A percentile compares a stretch with the other conserved stretches of the same genome.
Evolutionary conservation across 2,888 invertebrate genomes (phyloP).

Genomic region (Ellobium chinense): DNA sequence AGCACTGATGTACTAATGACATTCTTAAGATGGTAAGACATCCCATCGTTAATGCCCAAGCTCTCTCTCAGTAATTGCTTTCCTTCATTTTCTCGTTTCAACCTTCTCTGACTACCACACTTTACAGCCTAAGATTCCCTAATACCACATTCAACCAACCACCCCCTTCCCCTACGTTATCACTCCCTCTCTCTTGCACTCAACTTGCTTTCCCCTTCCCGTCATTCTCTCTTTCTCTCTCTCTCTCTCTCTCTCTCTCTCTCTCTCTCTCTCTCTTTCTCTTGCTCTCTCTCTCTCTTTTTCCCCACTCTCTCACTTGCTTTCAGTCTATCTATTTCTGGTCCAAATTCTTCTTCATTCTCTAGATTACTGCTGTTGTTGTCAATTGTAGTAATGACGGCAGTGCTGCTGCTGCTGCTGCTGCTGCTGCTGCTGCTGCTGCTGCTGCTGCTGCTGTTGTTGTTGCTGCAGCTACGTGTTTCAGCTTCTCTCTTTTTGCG

Average conservation of each 20-base stretch:
- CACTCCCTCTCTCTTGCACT: too few species aligned
- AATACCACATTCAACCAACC: too few species aligned
- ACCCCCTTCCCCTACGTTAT: too few species aligned
- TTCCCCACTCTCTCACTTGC: neutral
- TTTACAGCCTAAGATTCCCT: too few species aligned
- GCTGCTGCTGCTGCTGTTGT: neutral
- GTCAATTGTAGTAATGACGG: neutral
- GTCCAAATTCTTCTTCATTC: neutral
- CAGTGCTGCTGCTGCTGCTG: neutral
- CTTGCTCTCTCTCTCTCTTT: neutral
- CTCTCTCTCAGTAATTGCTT: too few species aligned
- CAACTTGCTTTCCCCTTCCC: neutral
- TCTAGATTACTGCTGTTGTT: neutral
- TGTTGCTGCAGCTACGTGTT: neutral
- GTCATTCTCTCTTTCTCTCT: slow-evolving; percentile 22
- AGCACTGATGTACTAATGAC: too few species aligned
- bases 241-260: slow-evolving; percentile 26
- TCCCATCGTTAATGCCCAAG: too few species aligned
- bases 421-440: neutral
- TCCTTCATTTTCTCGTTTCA: too few species aligned
- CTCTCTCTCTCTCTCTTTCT: slow-evolving; percentile 10
- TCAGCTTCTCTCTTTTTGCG: too few species aligned
- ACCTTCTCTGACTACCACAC: too few species aligned
- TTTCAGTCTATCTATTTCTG: neutral
- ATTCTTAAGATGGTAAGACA: too few species aligned